These are phyloP conservation scores for Symphodus melops DNA, from an alignment of 2,113 vertebrate genomes.

Conservation along the genomic window DNA sequence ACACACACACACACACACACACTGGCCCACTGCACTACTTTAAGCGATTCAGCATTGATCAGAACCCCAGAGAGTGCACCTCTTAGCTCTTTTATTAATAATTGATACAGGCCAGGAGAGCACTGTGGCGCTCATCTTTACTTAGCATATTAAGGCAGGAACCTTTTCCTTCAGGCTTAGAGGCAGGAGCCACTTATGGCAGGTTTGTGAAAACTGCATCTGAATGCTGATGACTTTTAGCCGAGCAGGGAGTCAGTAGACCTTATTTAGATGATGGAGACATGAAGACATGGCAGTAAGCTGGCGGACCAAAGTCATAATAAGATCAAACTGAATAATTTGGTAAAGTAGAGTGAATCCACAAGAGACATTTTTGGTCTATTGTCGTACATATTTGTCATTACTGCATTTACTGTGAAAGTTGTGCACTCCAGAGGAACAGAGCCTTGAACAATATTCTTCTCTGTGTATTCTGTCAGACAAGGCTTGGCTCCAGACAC, in stretches of 20 bases:
- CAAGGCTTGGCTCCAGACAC: slow-evolving; percentile 7
- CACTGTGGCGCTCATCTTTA: slow-evolving; percentile 60
- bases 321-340: slow-evolving; percentile 45
- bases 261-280: slow-evolving; percentile 69
- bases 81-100: slow-evolving; percentile 70
- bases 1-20: slow-evolving; percentile 20
- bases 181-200: slow-evolving; percentile 66
- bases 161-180: slow-evolving; percentile 65
- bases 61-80: slow-evolving; percentile 54
- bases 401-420: slow-evolving; percentile 13
- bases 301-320: slow-evolving; percentile 47
- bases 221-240: slow-evolving; percentile 72
- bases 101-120: slow-evolving; percentile 62
- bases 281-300: slow-evolving; percentile 61
- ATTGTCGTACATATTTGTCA: slow-evolving; percentile 44
- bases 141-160: slow-evolving; percentile 70
- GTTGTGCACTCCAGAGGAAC: slow-evolving; percentile 4
- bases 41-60: slow-evolving; percentile 73
- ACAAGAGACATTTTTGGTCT: slow-evolving; percentile 38
- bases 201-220: slow-evolving; percentile 56
- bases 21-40: slow-evolving; percentile 28
- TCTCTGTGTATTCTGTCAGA: neutral
- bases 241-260: slow-evolving; percentile 50
- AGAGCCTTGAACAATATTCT: neutral
- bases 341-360: slow-evolving; percentile 29